These are phyloP conservation scores for Carpatolechia fugitivella DNA, from an alignment of 2,888 invertebrate species.

Conservation along the genomic window DNA sequence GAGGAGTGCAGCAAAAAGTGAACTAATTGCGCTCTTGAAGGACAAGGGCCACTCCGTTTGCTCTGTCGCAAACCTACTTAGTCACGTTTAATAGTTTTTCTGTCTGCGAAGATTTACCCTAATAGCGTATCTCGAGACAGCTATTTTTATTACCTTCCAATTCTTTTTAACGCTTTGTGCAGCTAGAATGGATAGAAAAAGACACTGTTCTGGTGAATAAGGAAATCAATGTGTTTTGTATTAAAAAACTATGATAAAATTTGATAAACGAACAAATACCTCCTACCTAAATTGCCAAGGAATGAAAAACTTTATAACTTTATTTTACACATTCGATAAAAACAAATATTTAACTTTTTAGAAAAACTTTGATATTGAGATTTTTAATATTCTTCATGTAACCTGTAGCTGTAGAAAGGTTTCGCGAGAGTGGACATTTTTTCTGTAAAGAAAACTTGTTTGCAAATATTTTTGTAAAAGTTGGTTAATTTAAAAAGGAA, in stretches of 20 bases:
- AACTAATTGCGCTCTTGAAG: slow-evolving; percentile 75
- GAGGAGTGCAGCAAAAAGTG: slow-evolving; percentile 70
- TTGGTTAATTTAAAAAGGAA: slow-evolving; percentile 62
- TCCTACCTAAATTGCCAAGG: no score
- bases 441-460: slow-evolving; percentile 46
- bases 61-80: slow-evolving; percentile 70
- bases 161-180: slow-evolving; percentile 30
- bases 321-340: no score
- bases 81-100: slow-evolving; percentile 73
- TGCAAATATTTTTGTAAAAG: slow-evolving; percentile 56
- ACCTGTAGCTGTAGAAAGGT: slow-evolving; percentile 43
- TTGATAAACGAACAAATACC: no score
- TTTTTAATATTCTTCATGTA: slow-evolving; percentile 40
- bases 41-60: slow-evolving; percentile 65
- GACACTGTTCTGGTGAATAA: no score
- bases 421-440: slow-evolving; percentile 40
- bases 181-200: no score
- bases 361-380: slow-evolving; percentile 30
- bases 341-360: slow-evolving; percentile 33
- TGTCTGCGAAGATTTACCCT: slow-evolving; percentile 44
- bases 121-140: slow-evolving; percentile 27
- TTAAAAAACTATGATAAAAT: no score
- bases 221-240: no score
- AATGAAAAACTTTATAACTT: no score
- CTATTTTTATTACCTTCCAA: slow-evolving; percentile 35